Conservation (phyloP, 2,888 invertebrate genomes). For the Eupithecia dodoneata region DNA sequence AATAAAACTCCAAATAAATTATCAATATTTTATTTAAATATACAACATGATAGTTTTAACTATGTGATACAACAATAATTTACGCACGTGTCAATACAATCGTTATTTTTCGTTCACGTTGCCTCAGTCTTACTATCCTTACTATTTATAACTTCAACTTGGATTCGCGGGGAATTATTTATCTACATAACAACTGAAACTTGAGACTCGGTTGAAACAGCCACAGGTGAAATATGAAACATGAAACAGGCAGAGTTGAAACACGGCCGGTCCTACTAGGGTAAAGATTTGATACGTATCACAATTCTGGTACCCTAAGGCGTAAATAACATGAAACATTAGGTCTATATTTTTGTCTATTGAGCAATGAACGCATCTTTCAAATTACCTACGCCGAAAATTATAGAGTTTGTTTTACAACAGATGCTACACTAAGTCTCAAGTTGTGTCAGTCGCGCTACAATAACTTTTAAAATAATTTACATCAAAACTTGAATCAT, state of each 20-base stretch:
- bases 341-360: neutral
- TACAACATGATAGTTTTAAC: slow-evolving; percentile 80
- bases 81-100: slow-evolving; percentile 62
- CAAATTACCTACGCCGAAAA: neutral
- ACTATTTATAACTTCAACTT: slow-evolving; percentile 24
- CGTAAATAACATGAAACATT: neutral
- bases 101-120: slow-evolving; percentile 64
- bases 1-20: slow-evolving; percentile 44
- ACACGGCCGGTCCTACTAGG: neutral
- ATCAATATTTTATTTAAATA: slow-evolving; percentile 79
- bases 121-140: slow-evolving; percentile 62
- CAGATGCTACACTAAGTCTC: neutral
- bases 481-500: slow-evolving; percentile 28
- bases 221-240: neutral
- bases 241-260: neutral
- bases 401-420: neutral
- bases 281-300: neutral
- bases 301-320: neutral
- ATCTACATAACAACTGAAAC: slow-evolving; percentile 18
- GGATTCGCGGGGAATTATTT: slow-evolving; percentile 44
- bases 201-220: slow-evolving; percentile 15
- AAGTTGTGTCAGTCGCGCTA: slow-evolving; percentile 7
- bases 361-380: neutral
- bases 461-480: slow-evolving; percentile 26
- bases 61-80: slow-evolving; percentile 75